Evolutionary conservation across 2,797 vertebrate genomes (phyloP).

Genomic region (Semotilus atromaculatus): DNA sequence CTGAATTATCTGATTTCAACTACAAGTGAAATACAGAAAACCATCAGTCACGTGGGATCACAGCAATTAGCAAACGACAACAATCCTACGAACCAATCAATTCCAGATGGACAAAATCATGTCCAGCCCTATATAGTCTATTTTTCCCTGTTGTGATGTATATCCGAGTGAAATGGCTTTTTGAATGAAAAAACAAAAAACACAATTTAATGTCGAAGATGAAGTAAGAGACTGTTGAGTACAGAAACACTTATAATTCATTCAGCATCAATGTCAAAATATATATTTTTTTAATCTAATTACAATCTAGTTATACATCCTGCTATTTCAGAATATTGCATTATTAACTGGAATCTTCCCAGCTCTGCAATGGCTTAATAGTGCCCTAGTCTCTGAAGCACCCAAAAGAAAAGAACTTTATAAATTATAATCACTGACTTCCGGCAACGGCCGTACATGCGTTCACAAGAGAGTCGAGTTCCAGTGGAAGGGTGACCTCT

Average conservation of each 20-base stretch:
- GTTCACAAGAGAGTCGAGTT: too few species aligned
- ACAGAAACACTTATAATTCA: neutral
- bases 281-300: neutral
- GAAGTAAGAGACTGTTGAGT: neutral
- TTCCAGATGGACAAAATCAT: neutral
- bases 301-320: neutral
- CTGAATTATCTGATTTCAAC: neutral
- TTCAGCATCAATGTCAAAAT: neutral
- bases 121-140: neutral
- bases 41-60: constrained; percentile 1
- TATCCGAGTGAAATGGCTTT: too few species aligned
- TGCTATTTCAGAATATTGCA: neutral
- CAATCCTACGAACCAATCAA: neutral
- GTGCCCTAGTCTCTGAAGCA: too few species aligned
- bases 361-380: too few species aligned
- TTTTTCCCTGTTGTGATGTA: too few species aligned
- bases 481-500: too few species aligned
- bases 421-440: too few species aligned
- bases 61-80: neutral
- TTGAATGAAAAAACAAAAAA: too few species aligned
- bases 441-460: too few species aligned
- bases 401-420: too few species aligned
- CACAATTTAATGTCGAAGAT: neutral
- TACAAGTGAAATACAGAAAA: neutral
- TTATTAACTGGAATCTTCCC: too few species aligned